Evolutionary conservation across 2,888 invertebrate genomes (phyloP).

Genomic region (Spodoptera picta): DNA sequence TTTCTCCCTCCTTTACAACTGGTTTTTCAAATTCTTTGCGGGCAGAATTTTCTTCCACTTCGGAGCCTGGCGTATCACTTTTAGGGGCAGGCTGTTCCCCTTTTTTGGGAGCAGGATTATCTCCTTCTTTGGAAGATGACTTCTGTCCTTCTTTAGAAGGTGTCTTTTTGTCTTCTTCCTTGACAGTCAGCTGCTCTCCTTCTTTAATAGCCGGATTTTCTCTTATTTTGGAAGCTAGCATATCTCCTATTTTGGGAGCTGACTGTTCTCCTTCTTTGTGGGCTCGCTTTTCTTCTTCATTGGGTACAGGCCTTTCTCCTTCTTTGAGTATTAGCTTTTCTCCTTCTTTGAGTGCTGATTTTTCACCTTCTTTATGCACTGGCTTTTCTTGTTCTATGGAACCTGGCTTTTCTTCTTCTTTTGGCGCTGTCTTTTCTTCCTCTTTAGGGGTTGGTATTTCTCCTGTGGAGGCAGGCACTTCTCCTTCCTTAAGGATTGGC

Average conservation of each 20-base stretch:
- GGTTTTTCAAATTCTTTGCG: background rate
- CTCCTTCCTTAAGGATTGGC: background rate
- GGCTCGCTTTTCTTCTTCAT: background rate
- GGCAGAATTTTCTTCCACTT: background rate
- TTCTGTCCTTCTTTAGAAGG: background rate
- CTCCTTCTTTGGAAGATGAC: slow-evolving; percentile 8
- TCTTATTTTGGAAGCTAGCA: background rate
- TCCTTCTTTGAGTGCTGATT: background rate
- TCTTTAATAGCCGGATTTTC: slow-evolving; percentile 3
- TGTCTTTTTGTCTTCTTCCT: background rate
- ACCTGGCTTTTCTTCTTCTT: background rate
- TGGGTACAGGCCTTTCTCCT: background rate
- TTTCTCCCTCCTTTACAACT: slow-evolving; percentile 1
- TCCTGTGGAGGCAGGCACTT: background rate
- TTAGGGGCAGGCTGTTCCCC: background rate
- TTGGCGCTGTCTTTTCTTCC: background rate
- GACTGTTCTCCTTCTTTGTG: background rate
- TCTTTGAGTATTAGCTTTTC: background rate
- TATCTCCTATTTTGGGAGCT: background rate
- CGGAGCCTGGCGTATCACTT: background rate
- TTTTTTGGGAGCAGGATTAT: background rate
- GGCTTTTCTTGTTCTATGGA: background rate
- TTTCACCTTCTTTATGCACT: background rate
- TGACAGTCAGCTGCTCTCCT: background rate
- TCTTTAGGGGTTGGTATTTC: background rate